Evolutionary conservation across 2,888 invertebrate genomes (phyloP), one percentile per base, ranked within the genome.

Genomic region (Harpalus rufipes): DNA sequence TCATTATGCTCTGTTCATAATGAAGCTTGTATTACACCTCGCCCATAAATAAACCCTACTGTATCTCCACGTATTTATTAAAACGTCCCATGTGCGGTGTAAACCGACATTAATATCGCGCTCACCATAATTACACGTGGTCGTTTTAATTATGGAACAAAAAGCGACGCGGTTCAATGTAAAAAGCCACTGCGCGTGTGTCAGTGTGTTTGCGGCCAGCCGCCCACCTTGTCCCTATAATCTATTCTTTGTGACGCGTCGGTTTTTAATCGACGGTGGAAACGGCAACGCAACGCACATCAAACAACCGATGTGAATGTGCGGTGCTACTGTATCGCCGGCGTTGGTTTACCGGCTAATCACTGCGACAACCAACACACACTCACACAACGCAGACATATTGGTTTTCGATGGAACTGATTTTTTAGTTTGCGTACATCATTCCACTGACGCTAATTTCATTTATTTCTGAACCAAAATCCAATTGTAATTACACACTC

Each of bases 61-160:
- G 88, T 88, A 87, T 88, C 88, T 88, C 87, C 86, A 85, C 85
- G 85, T 85, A 85, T 85, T 86, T 85, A 85, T 86, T 85, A 86
- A 85, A 85, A 83, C 79, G 86, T 83, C 68, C 81, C 81, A 82
- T 68, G 85, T 76, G 82, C 82, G 82, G 81, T 84, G 81, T 83
- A 85, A 87, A 86, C 86, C 83, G 86, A 87, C 87, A 87, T 87
- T 87, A 87, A 87, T 87, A 87, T 85, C 83, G 16, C 85, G 74
- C 81, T 81, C 82, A 86, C 87, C 87, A 87, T 88, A 89, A 89
- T 89, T 88, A 88, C 87, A 89, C 88, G 88, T 88, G 88, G 88
- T 87, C 87, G 87, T 88, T 89, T 88, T 88, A 89, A 89, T 89
- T 89, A 88, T 86, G 86, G 86, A 87, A 88, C 88, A 88, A 89